A percentile compares a stretch with the other conserved stretches of the same genome.
Conservation (phyloP, 2,797 vertebrate species). For the Discoglossus pictus region DNA sequence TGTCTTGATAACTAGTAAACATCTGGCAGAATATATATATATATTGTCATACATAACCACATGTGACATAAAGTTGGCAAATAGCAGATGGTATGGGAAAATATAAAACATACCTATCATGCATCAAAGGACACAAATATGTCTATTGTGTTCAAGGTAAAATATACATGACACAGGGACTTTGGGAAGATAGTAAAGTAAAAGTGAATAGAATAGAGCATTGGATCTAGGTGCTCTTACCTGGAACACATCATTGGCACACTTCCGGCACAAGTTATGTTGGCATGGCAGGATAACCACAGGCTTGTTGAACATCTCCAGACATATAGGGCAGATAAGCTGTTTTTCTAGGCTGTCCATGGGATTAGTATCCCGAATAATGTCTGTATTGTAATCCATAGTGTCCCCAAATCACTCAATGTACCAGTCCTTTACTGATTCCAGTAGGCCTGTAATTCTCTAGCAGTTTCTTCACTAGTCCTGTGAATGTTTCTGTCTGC, state of each 20-base stretch:
- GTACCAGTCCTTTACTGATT: constrained; percentile 13
- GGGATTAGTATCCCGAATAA: constrained; percentile 73
- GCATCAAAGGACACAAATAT: too few species aligned
- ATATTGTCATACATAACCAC: too few species aligned
- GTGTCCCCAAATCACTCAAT: background rate
- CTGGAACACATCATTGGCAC: constrained; percentile 76
- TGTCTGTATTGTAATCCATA: constrained; percentile 74
- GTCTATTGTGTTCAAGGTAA: too few species aligned
- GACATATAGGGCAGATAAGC: constrained; percentile 80
- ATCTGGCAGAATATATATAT: too few species aligned
- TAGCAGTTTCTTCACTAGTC: background rate
- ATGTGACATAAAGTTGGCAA: too few species aligned
- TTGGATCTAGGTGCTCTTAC: constrained; percentile 66
- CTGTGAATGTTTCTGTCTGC: background rate
- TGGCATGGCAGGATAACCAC: constrained; percentile 83
- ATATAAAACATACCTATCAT: too few species aligned
- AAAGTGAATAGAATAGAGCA: too few species aligned
- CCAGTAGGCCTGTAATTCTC: background rate
- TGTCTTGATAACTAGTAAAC: too few species aligned
- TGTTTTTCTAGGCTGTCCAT: constrained; percentile 83
- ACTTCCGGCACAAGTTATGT: constrained; percentile 81
- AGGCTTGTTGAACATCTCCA: constrained; percentile 81
- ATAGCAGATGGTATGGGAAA: too few species aligned
- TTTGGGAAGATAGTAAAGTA: too few species aligned
- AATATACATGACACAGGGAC: too few species aligned